Conservation (phyloP, 2,113 vertebrate species). For the Acrocephalus kingi region DNA sequence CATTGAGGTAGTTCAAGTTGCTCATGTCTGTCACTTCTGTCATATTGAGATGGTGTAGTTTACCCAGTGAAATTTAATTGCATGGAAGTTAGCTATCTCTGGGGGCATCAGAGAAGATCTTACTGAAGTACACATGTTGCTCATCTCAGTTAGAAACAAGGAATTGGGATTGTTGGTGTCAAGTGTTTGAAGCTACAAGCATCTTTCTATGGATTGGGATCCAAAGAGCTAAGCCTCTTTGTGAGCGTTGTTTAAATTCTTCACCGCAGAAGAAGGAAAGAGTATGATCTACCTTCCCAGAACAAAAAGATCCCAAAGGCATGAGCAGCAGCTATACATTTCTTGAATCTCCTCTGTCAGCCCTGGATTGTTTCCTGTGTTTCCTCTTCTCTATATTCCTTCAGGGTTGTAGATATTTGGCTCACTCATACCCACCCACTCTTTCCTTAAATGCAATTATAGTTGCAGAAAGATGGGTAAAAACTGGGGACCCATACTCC, state of each 20-base stretch:
- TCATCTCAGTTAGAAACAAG: background rate
- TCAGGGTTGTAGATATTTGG: background rate
- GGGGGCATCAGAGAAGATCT: background rate
- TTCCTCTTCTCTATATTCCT: background rate
- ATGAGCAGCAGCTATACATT: background rate
- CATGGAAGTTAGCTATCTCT: background rate
- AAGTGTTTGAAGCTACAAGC: background rate
- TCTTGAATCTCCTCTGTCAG: background rate
- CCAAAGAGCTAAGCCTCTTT: background rate
- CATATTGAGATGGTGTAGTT: background rate
- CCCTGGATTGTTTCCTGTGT: background rate
- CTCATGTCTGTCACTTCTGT: background rate
- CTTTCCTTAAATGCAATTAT: background rate
- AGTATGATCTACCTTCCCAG: background rate
- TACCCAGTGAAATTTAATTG: background rate
- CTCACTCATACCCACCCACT: background rate
- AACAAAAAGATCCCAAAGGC: background rate
- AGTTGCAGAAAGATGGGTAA: background rate
- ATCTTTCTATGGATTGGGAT: background rate
- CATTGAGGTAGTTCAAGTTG: background rate
- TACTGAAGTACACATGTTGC: background rate
- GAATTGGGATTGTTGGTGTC: background rate
- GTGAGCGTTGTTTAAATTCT: background rate
- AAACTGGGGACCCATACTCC: background rate
- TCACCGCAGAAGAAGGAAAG: background rate